These are phyloP conservation scores for Rhynchonycteris naso DNA, from an alignment of 2,797 vertebrate genomes.

Conservation along the genomic window DNA sequence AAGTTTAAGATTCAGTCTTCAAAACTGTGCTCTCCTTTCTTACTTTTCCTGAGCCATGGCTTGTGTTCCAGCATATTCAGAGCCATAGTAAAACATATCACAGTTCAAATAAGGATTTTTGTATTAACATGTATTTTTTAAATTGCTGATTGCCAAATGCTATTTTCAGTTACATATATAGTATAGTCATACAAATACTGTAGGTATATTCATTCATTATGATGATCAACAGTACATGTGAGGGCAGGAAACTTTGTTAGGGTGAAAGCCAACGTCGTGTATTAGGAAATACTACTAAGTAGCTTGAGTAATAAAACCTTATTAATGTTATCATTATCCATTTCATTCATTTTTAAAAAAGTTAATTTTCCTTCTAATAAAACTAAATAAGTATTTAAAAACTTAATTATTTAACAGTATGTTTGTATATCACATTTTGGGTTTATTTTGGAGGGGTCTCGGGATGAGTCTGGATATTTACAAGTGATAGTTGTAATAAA, in stretches of 20 bases:
- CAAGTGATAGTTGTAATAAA: constrained; percentile 22
- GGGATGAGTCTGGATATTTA: not conserved
- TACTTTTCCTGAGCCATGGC: not conserved
- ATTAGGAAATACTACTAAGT: not conserved
- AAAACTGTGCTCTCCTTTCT: not conserved
- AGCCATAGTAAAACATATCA: not conserved
- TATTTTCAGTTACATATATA: not conserved
- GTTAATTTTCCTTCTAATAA: not conserved
- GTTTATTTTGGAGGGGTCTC: not conserved
- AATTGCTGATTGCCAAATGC: not conserved
- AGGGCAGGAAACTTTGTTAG: not conserved
- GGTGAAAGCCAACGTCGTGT: not conserved
- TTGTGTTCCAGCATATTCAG: not conserved
- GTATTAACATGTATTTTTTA: not conserved
- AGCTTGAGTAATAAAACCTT: not conserved
- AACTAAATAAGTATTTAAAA: constrained; percentile 10
- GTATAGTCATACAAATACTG: not conserved
- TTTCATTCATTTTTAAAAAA: not conserved
- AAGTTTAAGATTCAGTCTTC: not conserved
- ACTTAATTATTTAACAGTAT: not conserved
- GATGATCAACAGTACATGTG: not conserved
- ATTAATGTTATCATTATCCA: not conserved
- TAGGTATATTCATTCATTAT: not conserved
- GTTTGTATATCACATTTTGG: constrained; percentile 6
- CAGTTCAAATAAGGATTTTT: constrained; percentile 1